Evolutionary conservation across 2,113 vertebrate species (phyloP), one percentile per base, ranked within the genome.

Genomic region (Leucoraja erinaceus): DNA sequence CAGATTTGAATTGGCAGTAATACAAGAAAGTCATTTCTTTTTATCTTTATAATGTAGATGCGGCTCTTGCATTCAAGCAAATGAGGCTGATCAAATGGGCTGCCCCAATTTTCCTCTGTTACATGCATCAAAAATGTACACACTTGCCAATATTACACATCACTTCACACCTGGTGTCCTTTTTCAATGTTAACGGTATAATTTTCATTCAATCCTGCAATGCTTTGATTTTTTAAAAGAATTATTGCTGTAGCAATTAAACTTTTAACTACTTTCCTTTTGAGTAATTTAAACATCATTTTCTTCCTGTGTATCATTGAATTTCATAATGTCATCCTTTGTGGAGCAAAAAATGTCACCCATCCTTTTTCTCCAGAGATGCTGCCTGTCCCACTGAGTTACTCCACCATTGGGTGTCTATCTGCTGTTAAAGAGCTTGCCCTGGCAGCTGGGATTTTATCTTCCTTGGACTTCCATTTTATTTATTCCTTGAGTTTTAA

Each of bases 21-120:
- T 91, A 91, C 66, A 47, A 72, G 28, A 86, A 72, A 91, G 33
- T 70, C 90, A 33, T 33, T 33, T 33, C 22, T 91, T 81, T 91
- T 91, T 14, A 91, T 28, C 90, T 72, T 10, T 47, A 47, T 63
- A 54, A 47, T 54, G 33, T 91, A 72, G 20, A 12, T 72, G 31
- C 54, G 38, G 5, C 20, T 91, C 38, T 54, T 91, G 22, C 38
- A 47, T 91, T 88, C 59, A 88, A 63, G 59, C 28, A 28, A 16
- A 31, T 31, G 28, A 61, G n/a, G 4, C 59, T 86, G 61, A 28
- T 83, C 28, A 59, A 59, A 25, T 88, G 20, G 59, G 5, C 56
- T 88, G 63, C 61, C 14, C 59, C 61, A 63, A 20, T 83, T 83
- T 88, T 28, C 28, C 14, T 31, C 59, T 31, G 5, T n/a, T 31